phyloP scores from a whole-genome alignment of 2,797 vertebrate species.

The Trichosurus vulpecula region DNA sequence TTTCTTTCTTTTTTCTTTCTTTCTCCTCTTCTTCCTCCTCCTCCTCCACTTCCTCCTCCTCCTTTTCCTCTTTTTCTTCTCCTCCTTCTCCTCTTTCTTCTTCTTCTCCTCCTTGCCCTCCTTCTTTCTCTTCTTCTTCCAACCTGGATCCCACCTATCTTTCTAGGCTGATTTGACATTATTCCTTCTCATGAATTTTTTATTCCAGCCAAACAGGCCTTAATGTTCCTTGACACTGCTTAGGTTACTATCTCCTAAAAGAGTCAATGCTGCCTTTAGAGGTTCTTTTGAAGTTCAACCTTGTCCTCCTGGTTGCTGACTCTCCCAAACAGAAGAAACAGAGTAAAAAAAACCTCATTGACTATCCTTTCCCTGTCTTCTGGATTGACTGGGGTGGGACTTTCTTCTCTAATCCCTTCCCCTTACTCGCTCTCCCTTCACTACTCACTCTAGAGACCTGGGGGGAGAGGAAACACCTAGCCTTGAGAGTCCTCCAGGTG shows the following conservation, averaged over 20 bases:
- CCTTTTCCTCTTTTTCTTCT: rapidly evolving
- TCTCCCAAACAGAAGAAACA: background rate
- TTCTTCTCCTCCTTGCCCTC: background rate
- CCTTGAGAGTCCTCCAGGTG: background rate
- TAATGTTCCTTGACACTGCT: background rate
- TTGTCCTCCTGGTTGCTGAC: background rate
- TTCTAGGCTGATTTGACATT: background rate
- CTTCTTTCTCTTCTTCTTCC: background rate
- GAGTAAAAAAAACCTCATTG: background rate
- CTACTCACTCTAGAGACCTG: background rate
- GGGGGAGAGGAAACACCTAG: background rate
- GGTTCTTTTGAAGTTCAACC: background rate
- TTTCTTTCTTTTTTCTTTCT: too few species aligned
- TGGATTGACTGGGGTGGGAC: background rate
- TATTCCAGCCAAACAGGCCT: background rate
- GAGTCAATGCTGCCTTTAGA: background rate
- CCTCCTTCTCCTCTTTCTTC: too few species aligned
- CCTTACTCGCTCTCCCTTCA: background rate
- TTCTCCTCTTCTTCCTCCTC: too few species aligned
- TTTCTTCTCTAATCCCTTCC: background rate
- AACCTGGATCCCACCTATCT: background rate
- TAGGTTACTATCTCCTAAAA: background rate
- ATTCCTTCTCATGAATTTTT: background rate
- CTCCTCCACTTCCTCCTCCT: too few species aligned
- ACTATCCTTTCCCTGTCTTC: background rate